Percentiles rank a stretch among this genome's conserved stretches.
phyloP scores from a whole-genome alignment of 2,113 vertebrate genomes.

The Montifringilla adamsi region DNA sequence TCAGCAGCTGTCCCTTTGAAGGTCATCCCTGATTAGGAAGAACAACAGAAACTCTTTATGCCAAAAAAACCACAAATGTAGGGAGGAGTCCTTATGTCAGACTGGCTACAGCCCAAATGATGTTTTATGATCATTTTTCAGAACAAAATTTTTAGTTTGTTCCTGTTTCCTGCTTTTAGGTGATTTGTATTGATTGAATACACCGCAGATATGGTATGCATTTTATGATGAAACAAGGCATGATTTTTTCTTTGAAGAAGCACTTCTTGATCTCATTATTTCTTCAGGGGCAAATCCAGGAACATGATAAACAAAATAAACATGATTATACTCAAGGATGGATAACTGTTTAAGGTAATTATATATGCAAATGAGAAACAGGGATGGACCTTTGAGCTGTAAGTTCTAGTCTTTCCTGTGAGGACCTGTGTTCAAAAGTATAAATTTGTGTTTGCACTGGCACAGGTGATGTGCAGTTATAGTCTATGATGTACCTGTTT shows the following conservation, averaged over 20 bases:
- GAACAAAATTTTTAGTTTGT: neutral
- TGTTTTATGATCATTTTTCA: neutral
- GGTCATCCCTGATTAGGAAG: neutral
- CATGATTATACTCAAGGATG: neutral
- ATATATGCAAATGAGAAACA: neutral
- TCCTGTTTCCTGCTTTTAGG: slow-evolving; percentile 18
- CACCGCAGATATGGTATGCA: neutral
- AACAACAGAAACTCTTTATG: neutral
- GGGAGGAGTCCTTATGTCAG: neutral
- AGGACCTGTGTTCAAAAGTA: neutral
- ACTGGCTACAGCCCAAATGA: neutral
- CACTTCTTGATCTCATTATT: neutral
- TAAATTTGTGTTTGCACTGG: neutral
- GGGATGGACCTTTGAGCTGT: neutral
- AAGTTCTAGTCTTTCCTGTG: neutral
- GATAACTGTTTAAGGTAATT: neutral
- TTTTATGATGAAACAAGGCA: neutral
- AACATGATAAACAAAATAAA: neutral
- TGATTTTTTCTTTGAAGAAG: neutral
- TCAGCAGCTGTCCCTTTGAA: neutral
- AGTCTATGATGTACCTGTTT: neutral
- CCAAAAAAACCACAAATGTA: neutral
- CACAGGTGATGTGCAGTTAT: neutral
- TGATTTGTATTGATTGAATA: neutral
- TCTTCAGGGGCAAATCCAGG: neutral